Percentiles rank a stretch among this genome's conserved stretches.
phyloP scores from a whole-genome alignment of 92 coral and sea anemone genomes.

The Palythoa heliodiscus region DNA sequence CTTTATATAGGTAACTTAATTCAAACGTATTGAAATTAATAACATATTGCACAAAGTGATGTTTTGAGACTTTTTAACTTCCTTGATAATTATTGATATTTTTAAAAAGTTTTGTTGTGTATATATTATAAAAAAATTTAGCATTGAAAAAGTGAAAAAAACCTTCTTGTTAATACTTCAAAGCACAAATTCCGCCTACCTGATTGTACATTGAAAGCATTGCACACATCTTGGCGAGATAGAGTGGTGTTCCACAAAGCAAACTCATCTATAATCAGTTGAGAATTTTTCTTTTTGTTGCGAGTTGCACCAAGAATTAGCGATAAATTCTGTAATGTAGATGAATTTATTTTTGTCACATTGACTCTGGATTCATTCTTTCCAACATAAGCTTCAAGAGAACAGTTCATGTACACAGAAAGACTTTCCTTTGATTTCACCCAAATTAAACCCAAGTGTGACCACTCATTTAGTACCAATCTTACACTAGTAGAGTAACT shows the following conservation, averaged over 20 bases:
- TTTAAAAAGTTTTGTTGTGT: background rate
- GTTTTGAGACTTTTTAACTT: too few relatives aligned
- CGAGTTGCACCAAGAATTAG: conserved; percentile 78
- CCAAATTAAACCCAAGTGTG: conserved; percentile 82
- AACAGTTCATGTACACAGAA: conserved; percentile 75
- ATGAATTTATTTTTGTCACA: background rate
- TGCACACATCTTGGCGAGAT: conserved; percentile 58
- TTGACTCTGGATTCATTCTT: background rate
- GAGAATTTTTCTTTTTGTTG: conserved; percentile 67
- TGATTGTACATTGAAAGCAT: conserved; percentile 55
- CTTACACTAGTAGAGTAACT: conserved; percentile 34
- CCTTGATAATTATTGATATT: too few relatives aligned
- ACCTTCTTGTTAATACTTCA: background rate
- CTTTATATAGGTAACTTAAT: too few relatives aligned
- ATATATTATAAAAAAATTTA: background rate
- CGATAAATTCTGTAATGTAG: background rate
- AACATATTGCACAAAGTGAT: too few relatives aligned
- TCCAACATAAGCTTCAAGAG: conserved; percentile 21
- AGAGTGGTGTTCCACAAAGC: conserved; percentile 86
- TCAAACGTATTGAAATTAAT: too few relatives aligned
- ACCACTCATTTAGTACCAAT: conserved; percentile 67
- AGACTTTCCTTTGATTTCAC: conserved; percentile 31
- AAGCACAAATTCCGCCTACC: conserved; percentile 65
- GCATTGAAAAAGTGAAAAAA: background rate
- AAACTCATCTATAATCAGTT: conserved; percentile 44